These are phyloP conservation scores for Salvelinus alpinus DNA, from an alignment of 2,113 vertebrate genomes.

Conservation along the genomic window DNA sequence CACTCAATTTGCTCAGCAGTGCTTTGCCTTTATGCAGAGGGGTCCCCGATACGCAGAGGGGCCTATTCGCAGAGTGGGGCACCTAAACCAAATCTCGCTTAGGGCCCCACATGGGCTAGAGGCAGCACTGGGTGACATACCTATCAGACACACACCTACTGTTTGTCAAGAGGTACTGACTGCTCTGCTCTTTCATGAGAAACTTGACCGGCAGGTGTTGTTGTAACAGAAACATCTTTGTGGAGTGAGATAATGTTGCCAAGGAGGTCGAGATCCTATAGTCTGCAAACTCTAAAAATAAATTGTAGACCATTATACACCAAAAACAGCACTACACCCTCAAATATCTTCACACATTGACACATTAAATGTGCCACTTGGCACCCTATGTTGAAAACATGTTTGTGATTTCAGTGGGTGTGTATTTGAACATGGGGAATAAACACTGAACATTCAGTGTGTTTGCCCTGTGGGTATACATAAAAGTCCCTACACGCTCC, in stretches of 20 bases:
- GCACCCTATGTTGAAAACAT: slow-evolving; percentile 30
- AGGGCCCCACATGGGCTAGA: no score
- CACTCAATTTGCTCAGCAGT: no score
- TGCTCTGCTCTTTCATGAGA: background rate
- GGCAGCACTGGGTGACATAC: no score
- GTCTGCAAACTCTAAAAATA: background rate
- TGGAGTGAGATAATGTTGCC: background rate
- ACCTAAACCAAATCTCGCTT: no score
- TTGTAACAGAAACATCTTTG: background rate
- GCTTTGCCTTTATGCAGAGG: no score
- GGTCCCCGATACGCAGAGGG: no score
- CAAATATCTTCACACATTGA: background rate
- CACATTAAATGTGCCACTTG: background rate
- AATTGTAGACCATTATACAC: background rate
- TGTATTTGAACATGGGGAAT: slow-evolving; percentile 19
- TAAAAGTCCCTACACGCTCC: slow-evolving; percentile 44
- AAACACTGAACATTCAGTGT: slow-evolving; percentile 2
- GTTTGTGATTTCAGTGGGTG: slow-evolving; percentile 13
- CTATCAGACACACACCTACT: no score
- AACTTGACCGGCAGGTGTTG: background rate
- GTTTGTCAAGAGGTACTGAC: background rate
- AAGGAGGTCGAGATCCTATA: background rate
- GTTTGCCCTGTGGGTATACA: slow-evolving; percentile 41
- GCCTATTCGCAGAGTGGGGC: no score
- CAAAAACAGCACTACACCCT: background rate